phyloP scores from a whole-genome alignment of 2,888 invertebrate genomes.

The Bimastos eiseni region DNA sequence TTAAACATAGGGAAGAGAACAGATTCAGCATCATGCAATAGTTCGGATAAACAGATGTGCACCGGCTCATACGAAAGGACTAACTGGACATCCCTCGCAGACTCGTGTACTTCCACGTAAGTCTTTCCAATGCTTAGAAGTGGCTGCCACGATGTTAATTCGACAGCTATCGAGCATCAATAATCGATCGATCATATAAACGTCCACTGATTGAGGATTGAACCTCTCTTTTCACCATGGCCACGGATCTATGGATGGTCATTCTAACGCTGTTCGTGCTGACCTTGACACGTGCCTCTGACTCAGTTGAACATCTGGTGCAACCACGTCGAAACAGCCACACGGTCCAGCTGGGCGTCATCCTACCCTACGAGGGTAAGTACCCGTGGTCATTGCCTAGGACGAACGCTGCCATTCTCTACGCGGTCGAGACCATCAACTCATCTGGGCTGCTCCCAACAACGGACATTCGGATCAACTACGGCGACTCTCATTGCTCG shows the following conservation, averaged over 20 bases:
- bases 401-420: conserved; percentile 56
- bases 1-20: too few species aligned
- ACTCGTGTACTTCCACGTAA: too few species aligned
- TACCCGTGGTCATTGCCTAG: conserved; percentile 50
- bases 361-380: conserved; percentile 48
- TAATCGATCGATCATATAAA: neutral
- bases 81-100: neutral
- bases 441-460: neutral
- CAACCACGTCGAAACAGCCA: neutral
- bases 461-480: neutral
- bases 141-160: too few species aligned
- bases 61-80: neutral
- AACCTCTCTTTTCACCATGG: neutral
- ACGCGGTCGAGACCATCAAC: conserved; percentile 46
- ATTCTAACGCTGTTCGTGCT: neutral
- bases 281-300: neutral
- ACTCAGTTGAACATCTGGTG: neutral
- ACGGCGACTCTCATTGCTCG: conserved; percentile 54
- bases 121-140: too few species aligned
- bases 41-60: neutral
- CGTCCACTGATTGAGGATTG: neutral
- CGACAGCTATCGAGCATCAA: neutral
- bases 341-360: conserved; percentile 53
- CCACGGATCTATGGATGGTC: neutral
- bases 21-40: neutral